These are phyloP conservation scores for Drosophila setifemur DNA, from an alignment of 1,140 invertebrate species.

Conservation along the genomic window DNA sequence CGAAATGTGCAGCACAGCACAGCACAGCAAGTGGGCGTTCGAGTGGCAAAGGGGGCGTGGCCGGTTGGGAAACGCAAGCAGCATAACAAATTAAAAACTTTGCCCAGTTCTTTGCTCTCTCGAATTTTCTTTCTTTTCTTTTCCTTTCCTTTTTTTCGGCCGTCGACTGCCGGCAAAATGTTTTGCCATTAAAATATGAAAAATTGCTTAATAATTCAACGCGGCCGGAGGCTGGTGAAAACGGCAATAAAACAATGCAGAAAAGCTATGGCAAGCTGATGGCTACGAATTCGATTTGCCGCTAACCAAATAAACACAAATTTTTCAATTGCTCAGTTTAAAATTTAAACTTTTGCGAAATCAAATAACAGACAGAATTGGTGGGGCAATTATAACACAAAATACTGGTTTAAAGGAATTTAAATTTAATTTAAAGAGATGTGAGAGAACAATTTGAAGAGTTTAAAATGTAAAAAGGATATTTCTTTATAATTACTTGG, in stretches of 20 bases:
- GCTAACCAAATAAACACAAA: slow-evolving; percentile 7
- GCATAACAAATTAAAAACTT: slow-evolving; percentile 79
- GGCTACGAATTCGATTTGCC: slow-evolving; percentile 20
- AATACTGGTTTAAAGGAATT: background rate
- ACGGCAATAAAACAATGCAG: slow-evolving; percentile 35
- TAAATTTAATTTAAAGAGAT: background rate
- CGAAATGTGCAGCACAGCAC: slow-evolving; percentile 27
- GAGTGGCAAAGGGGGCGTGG: background rate
- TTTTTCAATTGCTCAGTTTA: background rate
- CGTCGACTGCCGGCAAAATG: slow-evolving; percentile 58
- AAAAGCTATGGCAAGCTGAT: slow-evolving; percentile 11
- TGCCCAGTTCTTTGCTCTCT: slow-evolving; percentile 28
- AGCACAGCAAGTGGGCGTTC: slow-evolving; percentile 1
- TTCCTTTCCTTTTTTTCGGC: slow-evolving; percentile 3
- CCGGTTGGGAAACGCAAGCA: slow-evolving; percentile 26
- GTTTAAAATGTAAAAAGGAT: too few species aligned
- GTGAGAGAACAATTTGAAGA: too few species aligned
- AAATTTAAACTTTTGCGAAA: background rate
- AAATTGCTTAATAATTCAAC: slow-evolving; percentile 75
- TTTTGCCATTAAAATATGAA: slow-evolving; percentile 78
- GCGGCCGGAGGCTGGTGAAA: slow-evolving; percentile 39
- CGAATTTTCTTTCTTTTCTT: slow-evolving; percentile 8
- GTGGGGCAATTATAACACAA: background rate
- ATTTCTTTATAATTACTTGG: too few species aligned
- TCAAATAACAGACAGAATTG: too few species aligned